Conservation (phyloP, 2,797 vertebrate species). For the Lacerta viridis region DNA sequence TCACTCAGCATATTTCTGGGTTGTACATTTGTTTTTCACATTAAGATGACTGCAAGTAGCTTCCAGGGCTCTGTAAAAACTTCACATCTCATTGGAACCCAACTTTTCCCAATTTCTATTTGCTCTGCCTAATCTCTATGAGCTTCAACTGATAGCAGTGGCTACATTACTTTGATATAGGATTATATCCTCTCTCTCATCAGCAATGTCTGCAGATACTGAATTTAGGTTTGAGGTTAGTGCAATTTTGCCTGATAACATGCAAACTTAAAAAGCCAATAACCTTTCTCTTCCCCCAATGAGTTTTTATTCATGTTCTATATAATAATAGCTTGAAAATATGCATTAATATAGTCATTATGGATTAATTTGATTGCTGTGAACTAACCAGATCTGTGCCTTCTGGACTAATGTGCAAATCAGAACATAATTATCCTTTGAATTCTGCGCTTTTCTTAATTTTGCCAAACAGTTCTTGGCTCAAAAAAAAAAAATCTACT, state of each 20-base stretch:
- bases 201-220: constrained; percentile 45
- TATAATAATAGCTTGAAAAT: background rate
- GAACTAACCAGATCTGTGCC: no score
- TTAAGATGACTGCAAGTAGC: constrained; percentile 68
- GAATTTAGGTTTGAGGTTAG: constrained; percentile 45
- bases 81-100: constrained; percentile 59
- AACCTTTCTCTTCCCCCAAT: background rate
- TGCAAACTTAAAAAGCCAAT: background rate
- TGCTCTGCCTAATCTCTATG: constrained; percentile 56
- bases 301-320: background rate
- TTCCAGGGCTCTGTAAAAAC: constrained; percentile 66
- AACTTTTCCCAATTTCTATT: constrained; percentile 64
- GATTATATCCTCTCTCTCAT: constrained; percentile 52
- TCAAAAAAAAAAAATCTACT: no score
- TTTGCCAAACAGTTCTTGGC: no score
- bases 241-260: constrained; percentile 42
- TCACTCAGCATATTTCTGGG: constrained; percentile 68
- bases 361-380: background rate
- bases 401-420: no score
- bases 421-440: no score
- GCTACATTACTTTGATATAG: constrained; percentile 59
- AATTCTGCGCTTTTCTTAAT: no score
- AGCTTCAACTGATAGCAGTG: constrained; percentile 42
- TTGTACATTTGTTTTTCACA: constrained; percentile 64
- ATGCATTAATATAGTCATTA: background rate